A percentile compares a stretch with the other conserved stretches of the same genome.
phyloP scores from a whole-genome alignment of 2,113 vertebrate species.

The Nerophis lumbriciformis region DNA sequence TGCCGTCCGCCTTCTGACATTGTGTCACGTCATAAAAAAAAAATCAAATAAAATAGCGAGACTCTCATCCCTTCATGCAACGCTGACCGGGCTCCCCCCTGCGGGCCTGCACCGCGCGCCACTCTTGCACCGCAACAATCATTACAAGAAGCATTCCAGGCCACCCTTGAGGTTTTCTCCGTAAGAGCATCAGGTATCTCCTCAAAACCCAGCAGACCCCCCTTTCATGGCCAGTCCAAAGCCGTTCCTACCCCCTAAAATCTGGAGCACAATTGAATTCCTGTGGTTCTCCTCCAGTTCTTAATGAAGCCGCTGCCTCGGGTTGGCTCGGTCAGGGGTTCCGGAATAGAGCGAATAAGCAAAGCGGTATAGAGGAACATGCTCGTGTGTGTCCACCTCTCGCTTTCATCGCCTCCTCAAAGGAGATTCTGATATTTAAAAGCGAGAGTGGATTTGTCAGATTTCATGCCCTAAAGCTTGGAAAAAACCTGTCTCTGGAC shows the following conservation, averaged over 20 bases:
- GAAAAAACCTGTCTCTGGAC: too few relatives aligned
- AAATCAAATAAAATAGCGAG: not conserved
- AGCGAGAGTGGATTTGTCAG: not conserved
- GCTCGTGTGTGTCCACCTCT: slow-evolving; percentile 8
- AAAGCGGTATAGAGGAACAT: slow-evolving; percentile 18
- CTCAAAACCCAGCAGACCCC: slow-evolving; percentile 33
- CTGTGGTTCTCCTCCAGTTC: slow-evolving; percentile 14
- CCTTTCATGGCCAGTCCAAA: slow-evolving; percentile 35
- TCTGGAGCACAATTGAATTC: slow-evolving; percentile 33
- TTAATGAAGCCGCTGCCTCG: slow-evolving; percentile 42
- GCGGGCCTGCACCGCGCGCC: slow-evolving; percentile 3
- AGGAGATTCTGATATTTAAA: too few relatives aligned
- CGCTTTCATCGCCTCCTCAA: slow-evolving; percentile 2
- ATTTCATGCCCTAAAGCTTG: too few relatives aligned
- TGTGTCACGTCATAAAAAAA: slow-evolving; percentile 18
- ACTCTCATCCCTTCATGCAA: slow-evolving; percentile 44
- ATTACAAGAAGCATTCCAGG: slow-evolving; percentile 13
- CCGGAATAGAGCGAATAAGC: slow-evolving; percentile 25
- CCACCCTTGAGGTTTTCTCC: slow-evolving; percentile 6
- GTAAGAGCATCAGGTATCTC: slow-evolving; percentile 46
- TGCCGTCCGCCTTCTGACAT: slow-evolving; percentile 31
- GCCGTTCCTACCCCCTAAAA: slow-evolving; percentile 40
- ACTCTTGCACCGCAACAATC: slow-evolving; percentile 5
- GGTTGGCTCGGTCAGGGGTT: slow-evolving; percentile 26
- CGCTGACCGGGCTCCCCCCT: slow-evolving; percentile 20